Base-by-base conservation (phyloP, 1,140 invertebrate species). In the Epicauta chinensis region DNA sequence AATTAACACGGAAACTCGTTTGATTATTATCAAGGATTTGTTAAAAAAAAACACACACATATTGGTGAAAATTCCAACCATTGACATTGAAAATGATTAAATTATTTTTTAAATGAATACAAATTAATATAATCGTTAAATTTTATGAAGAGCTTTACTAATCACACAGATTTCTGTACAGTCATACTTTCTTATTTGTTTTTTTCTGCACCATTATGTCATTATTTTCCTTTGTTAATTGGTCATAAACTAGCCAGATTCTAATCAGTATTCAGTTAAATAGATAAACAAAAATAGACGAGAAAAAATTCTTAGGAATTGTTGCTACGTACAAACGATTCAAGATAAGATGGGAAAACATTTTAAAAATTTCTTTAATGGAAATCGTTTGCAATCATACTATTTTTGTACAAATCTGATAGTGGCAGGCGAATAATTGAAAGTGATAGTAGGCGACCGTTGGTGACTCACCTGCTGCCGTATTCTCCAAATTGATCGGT, bases 391-490 rank as follows among this genome's bases (percentile, higher is more conserved):
- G 1, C n/a, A n/a, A n/a, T n/a, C n/a, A n/a, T n/a, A n/a, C n/a
- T n/a, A n/a, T n/a, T n/a, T n/a, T n/a, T n/a, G n/a, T 23, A 23
- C 4, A 23, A 23, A 23, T 23, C 6, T 23, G 7, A 23, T 23
- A 23, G 5, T 34, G 32, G 4, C 10, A 5, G 29, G 4, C 29
- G 29, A 30, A 30, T 30, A 5, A 5, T 40, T 61, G 51, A 62
- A 63, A 58, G 59, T 60, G 53, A 62, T 65, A 56, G 60, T 53
- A 14, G 39, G 37, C 37, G 46, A 44, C 41, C 46, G 35, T 52
- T 44, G 41, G 51, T 67, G 65, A 65, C 67, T 64, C 66, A 69
- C 67, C 67, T 67, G 56, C 51, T 39, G 51, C 55, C 32, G 60
- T 60, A 61, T 63, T 61, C 47, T 62, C 59, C 42, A 61, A 61